These are phyloP conservation scores for Stenodera caucasica DNA, from an alignment of 2,888 invertebrate genomes.

Conservation along the genomic window DNA sequence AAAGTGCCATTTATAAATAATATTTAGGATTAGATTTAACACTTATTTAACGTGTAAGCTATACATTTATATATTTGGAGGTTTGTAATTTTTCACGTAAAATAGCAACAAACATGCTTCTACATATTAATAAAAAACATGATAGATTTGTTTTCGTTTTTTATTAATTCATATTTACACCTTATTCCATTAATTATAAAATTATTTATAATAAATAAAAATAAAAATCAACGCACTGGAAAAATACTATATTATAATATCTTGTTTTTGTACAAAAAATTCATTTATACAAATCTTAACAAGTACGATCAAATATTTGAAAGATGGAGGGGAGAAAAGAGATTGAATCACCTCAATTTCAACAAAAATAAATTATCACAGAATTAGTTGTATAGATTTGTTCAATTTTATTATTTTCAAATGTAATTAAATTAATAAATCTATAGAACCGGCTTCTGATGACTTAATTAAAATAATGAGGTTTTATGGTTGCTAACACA, in stretches of 20 bases:
- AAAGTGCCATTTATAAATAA: constrained; percentile 46
- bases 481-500: constrained; percentile 22
- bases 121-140: constrained; percentile 8
- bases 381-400: not conserved
- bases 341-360: not conserved
- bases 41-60: constrained; percentile 20
- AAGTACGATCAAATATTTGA: not conserved
- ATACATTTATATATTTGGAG: constrained; percentile 19
- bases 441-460: not conserved
- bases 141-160: constrained; percentile 1
- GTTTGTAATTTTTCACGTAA: constrained; percentile 21
- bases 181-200: too few relatives aligned
- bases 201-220: too few relatives aligned
- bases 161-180: too few relatives aligned
- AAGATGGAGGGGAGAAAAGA: not conserved
- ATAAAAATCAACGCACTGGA: not conserved
- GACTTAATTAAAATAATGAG: constrained; percentile 16
- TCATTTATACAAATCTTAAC: constrained; percentile 1
- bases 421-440: not conserved
- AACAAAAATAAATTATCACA: not conserved
- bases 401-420: not conserved
- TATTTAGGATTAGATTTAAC: constrained; percentile 7
- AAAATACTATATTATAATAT: constrained; percentile 6
- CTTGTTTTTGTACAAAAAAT: constrained; percentile 5
- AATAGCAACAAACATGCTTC: constrained; percentile 14